These are phyloP conservation scores for Balearica regulorum DNA, from an alignment of 2,797 vertebrate species.

Conservation along the genomic window DNA sequence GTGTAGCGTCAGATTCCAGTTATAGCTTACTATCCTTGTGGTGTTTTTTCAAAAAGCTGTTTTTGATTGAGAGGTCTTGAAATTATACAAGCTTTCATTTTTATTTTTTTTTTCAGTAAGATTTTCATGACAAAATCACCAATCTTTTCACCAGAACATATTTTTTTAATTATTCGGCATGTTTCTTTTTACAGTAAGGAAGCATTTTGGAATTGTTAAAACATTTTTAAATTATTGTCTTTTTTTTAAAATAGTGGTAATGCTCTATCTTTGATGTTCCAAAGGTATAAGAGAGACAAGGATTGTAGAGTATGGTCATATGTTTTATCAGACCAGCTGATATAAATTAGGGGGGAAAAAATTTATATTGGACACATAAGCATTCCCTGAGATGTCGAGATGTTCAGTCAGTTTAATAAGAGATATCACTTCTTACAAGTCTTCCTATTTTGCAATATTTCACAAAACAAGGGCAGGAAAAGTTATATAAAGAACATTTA, in stretches of 20 bases:
- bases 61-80: not conserved
- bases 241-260: not conserved
- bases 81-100: not conserved
- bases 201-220: not conserved
- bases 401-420: not conserved
- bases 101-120: not conserved
- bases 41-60: not conserved
- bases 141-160: not conserved
- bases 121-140: not conserved
- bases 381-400: not conserved
- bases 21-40: not conserved
- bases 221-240: not conserved
- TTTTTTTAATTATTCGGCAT: not conserved
- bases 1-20: conserved; percentile 4
- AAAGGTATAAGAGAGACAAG: not conserved
- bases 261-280: not conserved
- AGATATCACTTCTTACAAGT: not conserved
- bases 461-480: not conserved
- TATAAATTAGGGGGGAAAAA: not conserved
- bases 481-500: not conserved
- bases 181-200: not conserved
- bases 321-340: not conserved
- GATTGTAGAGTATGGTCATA: not conserved
- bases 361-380: not conserved
- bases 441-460: not conserved